A percentile compares a stretch with the other conserved stretches of the same genome.
Evolutionary conservation across 2,113 vertebrate genomes (phyloP).

Genomic region (Xyrauchen texanus): DNA sequence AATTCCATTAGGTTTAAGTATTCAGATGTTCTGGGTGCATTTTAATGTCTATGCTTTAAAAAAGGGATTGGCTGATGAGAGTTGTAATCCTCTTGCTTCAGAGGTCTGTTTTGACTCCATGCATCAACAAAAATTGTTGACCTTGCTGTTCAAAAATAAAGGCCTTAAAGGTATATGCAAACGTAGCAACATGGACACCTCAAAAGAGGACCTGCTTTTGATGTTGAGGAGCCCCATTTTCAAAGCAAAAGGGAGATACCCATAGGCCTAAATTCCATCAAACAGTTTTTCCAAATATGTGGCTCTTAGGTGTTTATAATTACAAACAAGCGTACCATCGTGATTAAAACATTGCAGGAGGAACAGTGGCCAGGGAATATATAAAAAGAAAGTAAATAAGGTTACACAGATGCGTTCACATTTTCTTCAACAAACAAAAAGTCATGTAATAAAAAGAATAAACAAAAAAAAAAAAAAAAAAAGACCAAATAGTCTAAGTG

Average conservation of each 20-base stretch:
- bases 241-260: constrained; percentile 73
- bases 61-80: constrained; percentile 46
- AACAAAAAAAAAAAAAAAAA: constrained; percentile 10
- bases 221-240: constrained; percentile 70
- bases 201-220: constrained; percentile 70
- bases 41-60: constrained; percentile 57
- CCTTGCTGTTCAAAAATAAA: constrained; percentile 71
- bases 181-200: constrained; percentile 66
- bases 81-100: constrained; percentile 28
- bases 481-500: background rate
- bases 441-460: constrained; percentile 36
- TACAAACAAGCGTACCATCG: constrained; percentile 74
- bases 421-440: constrained; percentile 49
- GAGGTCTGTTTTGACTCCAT: constrained; percentile 64
- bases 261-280: constrained; percentile 77
- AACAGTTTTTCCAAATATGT: constrained; percentile 71
- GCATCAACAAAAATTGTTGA: constrained; percentile 73
- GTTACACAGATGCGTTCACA: background rate
- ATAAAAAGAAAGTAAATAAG: constrained; percentile 45
- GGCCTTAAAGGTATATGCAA: constrained; percentile 78
- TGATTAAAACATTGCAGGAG: constrained; percentile 77
- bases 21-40: constrained; percentile 62
- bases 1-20: constrained; percentile 51
- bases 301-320: constrained; percentile 77
- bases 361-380: constrained; percentile 60